These are phyloP conservation scores for Aphrophora alni DNA, from an alignment of 2,888 invertebrate species.

Conservation along the genomic window DNA sequence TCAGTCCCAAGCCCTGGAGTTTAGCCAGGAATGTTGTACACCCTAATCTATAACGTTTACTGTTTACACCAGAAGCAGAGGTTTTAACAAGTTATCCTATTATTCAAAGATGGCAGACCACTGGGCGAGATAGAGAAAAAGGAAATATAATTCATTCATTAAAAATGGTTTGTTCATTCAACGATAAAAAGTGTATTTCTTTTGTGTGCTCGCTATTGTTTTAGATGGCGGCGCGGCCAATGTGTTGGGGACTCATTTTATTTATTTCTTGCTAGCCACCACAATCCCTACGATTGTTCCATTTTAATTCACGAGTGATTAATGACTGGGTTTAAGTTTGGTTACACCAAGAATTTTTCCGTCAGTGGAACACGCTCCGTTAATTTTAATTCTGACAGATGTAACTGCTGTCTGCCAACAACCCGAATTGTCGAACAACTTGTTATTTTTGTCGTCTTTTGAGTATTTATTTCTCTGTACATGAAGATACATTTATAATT, in stretches of 20 bases:
- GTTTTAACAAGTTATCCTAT: neutral
- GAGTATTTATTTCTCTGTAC: too few relatives aligned
- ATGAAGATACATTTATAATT: too few relatives aligned
- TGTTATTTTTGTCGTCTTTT: neutral
- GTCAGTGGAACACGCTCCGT: neutral
- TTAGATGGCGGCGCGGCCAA: neutral
- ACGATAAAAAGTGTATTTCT: conserved; percentile 6
- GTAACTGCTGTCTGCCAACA: neutral
- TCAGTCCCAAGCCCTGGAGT: neutral
- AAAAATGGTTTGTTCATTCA: conserved; percentile 32
- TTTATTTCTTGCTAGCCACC: conserved; percentile 6
- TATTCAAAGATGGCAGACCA: neutral
- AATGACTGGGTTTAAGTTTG: conserved; percentile 2
- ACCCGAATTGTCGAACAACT: neutral
- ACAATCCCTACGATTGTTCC: conserved; percentile 4
- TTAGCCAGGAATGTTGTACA: neutral
- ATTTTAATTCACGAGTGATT: conserved; percentile 3
- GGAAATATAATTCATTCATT: conserved; percentile 35
- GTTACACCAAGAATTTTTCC: conserved; percentile 3
- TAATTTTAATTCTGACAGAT: conserved; percentile 1
- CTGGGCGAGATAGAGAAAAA: conserved; percentile 3
- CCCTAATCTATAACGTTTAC: neutral
- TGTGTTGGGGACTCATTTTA: conserved; percentile 3
- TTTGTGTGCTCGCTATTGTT: neutral
- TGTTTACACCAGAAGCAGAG: neutral